Conservation (phyloP, 2,888 invertebrate species). For the Dorcus hopei region DNA sequence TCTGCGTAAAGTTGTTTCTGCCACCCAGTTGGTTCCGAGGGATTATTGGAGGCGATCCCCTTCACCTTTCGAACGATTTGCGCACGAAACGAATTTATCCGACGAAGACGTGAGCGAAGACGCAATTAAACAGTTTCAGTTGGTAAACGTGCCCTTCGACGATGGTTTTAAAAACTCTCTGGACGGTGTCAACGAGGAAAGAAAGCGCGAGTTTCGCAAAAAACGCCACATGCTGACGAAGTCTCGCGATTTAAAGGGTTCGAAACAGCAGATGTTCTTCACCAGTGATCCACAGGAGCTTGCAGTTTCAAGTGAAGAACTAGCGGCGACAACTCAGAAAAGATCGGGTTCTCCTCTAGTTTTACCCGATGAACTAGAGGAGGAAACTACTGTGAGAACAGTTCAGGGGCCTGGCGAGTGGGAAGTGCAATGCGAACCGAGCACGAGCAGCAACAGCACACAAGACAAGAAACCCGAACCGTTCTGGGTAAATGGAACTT, state of each 20-base stretch:
- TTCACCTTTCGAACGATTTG: conserved; percentile 47
- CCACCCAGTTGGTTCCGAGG: conserved; percentile 50
- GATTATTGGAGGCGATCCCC: conserved; percentile 51
- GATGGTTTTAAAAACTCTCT: conserved; percentile 56
- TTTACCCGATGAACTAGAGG: too few relatives aligned
- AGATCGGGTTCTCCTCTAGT: too few relatives aligned
- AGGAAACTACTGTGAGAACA: background rate
- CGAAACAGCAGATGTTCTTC: too few relatives aligned
- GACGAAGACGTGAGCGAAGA: conserved; percentile 14
- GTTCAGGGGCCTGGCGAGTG: background rate
- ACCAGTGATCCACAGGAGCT: too few relatives aligned
- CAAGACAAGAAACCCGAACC: conserved; percentile 24
- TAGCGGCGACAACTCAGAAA: too few relatives aligned
- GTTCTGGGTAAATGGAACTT: conserved; percentile 35
- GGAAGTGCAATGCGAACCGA: background rate
- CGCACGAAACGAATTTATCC: background rate
- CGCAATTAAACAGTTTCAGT: conserved; percentile 18
- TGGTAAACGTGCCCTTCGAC: conserved; percentile 16
- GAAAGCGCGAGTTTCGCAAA: conserved; percentile 19
- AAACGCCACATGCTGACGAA: background rate
- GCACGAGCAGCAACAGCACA: background rate
- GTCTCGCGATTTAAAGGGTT: background rate
- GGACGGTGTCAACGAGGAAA: conserved; percentile 55
- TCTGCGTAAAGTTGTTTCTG: conserved; percentile 43
- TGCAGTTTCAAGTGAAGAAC: too few relatives aligned